Evolutionary conservation across 2,888 invertebrate species (phyloP).

Genomic region (Automeris io): DNA sequence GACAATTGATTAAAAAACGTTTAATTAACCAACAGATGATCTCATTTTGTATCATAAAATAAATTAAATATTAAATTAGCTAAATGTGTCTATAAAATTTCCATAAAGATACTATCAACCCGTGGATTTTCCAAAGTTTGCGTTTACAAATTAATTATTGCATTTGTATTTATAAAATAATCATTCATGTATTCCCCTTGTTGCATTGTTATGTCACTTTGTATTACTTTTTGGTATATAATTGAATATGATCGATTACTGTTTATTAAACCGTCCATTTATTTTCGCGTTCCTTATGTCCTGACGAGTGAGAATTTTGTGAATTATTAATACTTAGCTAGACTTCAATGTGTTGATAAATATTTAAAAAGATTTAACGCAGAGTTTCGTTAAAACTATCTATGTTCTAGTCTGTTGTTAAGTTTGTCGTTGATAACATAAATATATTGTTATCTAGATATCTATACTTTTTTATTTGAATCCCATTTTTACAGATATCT

Average conservation of each 20-base stretch:
- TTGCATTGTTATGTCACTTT: no score
- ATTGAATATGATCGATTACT: slow-evolving; percentile 9
- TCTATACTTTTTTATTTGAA: slow-evolving; percentile 36
- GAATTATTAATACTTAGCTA: slow-evolving; percentile 25
- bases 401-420: slow-evolving; percentile 76
- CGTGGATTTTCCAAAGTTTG: no score
- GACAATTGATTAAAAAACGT: no score
- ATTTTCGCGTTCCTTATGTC: slow-evolving; percentile 45
- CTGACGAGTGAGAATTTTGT: slow-evolving; percentile 29
- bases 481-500: background rate
- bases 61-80: no score
- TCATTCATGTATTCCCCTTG: no score
- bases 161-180: no score
- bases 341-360: slow-evolving; percentile 44
- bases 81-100: no score
- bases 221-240: background rate
- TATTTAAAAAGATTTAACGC: slow-evolving; percentile 35
- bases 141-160: no score
- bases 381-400: slow-evolving; percentile 62
- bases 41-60: no score
- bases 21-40: no score
- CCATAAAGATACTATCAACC: no score
- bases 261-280: slow-evolving; percentile 65
- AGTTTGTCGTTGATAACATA: slow-evolving; percentile 76
- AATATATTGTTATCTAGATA: slow-evolving; percentile 77